These are phyloP conservation scores for Plestiodon gilberti DNA, from an alignment of 2,113 vertebrate genomes.

Conservation along the genomic window DNA sequence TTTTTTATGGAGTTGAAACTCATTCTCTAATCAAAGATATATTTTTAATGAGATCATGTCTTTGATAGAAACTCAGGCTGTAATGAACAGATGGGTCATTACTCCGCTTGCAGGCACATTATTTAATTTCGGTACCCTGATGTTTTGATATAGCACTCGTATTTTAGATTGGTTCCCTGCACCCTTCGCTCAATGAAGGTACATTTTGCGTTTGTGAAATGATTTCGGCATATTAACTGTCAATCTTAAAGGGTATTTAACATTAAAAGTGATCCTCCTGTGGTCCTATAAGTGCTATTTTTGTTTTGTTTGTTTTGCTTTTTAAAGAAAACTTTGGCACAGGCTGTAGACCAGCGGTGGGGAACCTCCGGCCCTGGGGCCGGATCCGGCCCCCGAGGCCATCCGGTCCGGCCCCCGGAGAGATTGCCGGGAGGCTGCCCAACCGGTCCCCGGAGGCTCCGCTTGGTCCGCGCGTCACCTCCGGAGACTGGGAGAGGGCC, in stretches of 20 bases:
- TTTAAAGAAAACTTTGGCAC: background rate
- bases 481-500: no score
- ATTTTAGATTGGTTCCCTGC: conserved; percentile 29
- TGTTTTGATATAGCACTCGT: conserved; percentile 30
- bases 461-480: no score
- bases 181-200: conserved; percentile 28
- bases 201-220: background rate
- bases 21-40: conserved; percentile 51
- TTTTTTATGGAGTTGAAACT: conserved; percentile 31
- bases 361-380: no score
- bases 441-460: no score
- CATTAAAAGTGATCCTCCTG: no score
- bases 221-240: background rate
- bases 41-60: conserved; percentile 57
- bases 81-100: conserved; percentile 41
- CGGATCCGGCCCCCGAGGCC: no score
- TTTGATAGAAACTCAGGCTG: conserved; percentile 51
- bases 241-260: no score
- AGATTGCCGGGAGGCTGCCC: no score
- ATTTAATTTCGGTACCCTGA: conserved; percentile 52
- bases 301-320: background rate
- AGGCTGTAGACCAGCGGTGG: no score
- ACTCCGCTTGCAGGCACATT: conserved; percentile 26
- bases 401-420: no score
- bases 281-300: background rate